phyloP scores from a whole-genome alignment of 1,140 invertebrate genomes.

The Lerema accius region DNA sequence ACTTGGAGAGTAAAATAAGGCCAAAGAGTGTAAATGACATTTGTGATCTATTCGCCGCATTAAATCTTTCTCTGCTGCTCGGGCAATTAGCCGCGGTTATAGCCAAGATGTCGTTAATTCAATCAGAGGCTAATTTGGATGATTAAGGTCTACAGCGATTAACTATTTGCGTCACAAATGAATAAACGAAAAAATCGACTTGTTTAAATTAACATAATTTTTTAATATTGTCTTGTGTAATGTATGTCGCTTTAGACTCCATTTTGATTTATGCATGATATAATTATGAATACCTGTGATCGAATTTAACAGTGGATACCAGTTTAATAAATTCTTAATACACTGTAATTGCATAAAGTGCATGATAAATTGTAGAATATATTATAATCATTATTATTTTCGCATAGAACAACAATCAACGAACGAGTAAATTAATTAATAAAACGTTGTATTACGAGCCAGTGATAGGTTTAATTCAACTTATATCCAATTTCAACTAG shows the following conservation, averaged over 20 bases:
- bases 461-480: conserved; percentile 8
- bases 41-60: conserved; percentile 26
- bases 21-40: conserved; percentile 20
- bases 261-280: too few species aligned
- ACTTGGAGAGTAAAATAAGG: neutral
- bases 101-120: conserved; percentile 31
- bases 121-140: conserved; percentile 29
- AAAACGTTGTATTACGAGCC: too few species aligned
- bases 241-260: too few species aligned
- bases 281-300: too few species aligned
- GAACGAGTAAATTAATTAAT: conserved; percentile 16
- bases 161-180: neutral
- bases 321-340: too few species aligned
- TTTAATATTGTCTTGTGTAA: too few species aligned
- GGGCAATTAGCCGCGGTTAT: conserved; percentile 30
- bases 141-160: conserved; percentile 3
- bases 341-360: too few species aligned
- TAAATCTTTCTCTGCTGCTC: conserved; percentile 27
- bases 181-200: neutral
- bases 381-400: neutral
- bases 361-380: conserved; percentile 1
- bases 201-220: too few species aligned
- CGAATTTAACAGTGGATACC: too few species aligned
- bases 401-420: conserved; percentile 6
- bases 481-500: conserved; percentile 14